Base-by-base conservation (phyloP, 53 echinoderm and acorn worm species). In the Holothuria leucospilota region DNA sequence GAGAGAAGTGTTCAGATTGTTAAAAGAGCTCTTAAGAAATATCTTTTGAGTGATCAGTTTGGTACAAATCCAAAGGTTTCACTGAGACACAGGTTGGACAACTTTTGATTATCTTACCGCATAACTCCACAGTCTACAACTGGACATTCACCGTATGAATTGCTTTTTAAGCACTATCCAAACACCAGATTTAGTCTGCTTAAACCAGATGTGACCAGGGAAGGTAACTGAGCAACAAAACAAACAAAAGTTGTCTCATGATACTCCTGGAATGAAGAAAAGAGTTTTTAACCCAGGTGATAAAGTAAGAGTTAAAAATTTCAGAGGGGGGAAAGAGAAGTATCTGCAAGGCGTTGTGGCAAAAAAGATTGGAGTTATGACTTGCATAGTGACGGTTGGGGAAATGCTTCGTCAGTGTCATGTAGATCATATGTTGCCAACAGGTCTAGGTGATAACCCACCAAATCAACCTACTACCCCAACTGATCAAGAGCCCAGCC, bases 11-110 rank as follows among this genome's bases (percentile, higher is more conserved):
- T 85, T 52, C 84, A 89, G 62, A 84, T 89, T 39, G 77, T 42
- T 20, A 74, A 89, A 71, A 84, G 84, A 23, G 89, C 89, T 71
- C 56, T 84, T 1, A 69, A 89, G 89, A 89, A 89, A 68, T 89
- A 89, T 42, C 41, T 88, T 30, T 20, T 89, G 62, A 49, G 84
- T 60, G 84, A 89, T 39, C 53, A 89, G 40, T 40, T 40, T 7
- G 40, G 40, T 7, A 40, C 40, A 40, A 4, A 40, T 40, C 40
- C 40, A 40, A 40, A 40, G 40, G 40, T 40, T 38, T 84, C 89
- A 61, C 85, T 89, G 68, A 49, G 75, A 27, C 75, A 63, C 52
- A 67, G 84, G 8, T 63, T 85, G 75, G 65, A 89, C 68, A 87
- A 79, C 74, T 87, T 84, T 39, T 59, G 59, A 59, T 62, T 89